Conservation (phyloP, 2,888 invertebrate species). For the Archips xylosteana region DNA sequence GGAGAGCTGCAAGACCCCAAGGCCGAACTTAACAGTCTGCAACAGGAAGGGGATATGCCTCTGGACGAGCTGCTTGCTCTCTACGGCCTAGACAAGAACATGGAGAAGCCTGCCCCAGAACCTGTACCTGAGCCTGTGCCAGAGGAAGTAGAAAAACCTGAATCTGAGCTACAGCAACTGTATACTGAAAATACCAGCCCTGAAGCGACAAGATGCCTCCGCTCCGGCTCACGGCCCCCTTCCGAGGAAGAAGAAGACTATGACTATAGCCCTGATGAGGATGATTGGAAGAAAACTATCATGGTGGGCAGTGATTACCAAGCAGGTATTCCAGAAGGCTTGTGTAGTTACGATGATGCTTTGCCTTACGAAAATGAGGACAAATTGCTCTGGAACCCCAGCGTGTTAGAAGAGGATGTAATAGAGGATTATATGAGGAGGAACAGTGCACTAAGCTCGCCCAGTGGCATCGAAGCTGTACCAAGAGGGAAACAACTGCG, state of each 20-base stretch:
- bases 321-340: conserved; percentile 96
- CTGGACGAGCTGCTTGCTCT: conserved; percentile 96
- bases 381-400: conserved; percentile 97
- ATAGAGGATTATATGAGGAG: conserved; percentile 93
- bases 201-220: conserved; percentile 77
- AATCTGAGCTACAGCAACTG: conserved; percentile 79
- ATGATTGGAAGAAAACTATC: conserved; percentile 96
- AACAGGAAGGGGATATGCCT: conserved; percentile 98
- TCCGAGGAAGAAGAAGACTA: conserved; percentile 94
- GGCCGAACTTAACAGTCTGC: conserved; percentile 95
- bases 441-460: conserved; percentile 80
- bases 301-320: conserved; percentile 98
- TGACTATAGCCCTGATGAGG: conserved; percentile 93
- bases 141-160: conserved; percentile 74
- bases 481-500: conserved; percentile 91
- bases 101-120: conserved; percentile 72
- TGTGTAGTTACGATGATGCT: conserved; percentile 97
- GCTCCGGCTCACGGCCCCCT: conserved; percentile 89
- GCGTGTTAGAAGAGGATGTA: conserved; percentile 88
- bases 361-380: conserved; percentile 98
- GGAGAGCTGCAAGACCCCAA: conserved; percentile 93
- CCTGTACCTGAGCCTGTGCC: conserved; percentile 68
- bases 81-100: conserved; percentile 90
- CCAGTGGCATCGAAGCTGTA: conserved; percentile 81
- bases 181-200: conserved; percentile 73